Evolutionary conservation across 2,797 vertebrate genomes (phyloP), one percentile per base, ranked within the genome.

Genomic region (Selene dorsalis): DNA sequence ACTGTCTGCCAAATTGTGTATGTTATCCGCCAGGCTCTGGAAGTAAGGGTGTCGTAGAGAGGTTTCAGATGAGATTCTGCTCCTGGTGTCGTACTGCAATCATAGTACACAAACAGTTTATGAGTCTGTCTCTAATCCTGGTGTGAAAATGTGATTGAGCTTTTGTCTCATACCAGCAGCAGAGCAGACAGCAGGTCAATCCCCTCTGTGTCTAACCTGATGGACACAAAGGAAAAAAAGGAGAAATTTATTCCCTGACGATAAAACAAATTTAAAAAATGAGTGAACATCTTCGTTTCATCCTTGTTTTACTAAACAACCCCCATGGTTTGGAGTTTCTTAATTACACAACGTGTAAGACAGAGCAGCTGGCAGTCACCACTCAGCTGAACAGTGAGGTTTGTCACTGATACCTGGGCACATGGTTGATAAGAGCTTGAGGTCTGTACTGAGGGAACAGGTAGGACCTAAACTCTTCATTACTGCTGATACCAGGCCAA

Each of bases 1-100:
- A 99, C 98, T 99, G 91, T 99, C 97, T 28, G 96, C 89, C 64
- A 99, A 92, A 71, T 96, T 95, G 69, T 96, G 96, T 59, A 98
- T 94, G 0, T 88, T 91, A 60, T 98, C 96, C 0, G 96, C 97
- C 80, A 99, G 92, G 79, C 94, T 94, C 79, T 87, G 94, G 94
- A 98, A 99, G 93, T 99, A 98, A 0, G 95, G 61, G 62, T 98
- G 96, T 38, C n/a, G 94, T 74, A 97, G 92, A 57, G 97, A 95
- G 0, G 87, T 91, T 87, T 97, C 97, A 2, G 97, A 94, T 0
- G 96, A 95, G 38, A 95, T 90, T 64, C 98, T 93, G 45, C 88
- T 87, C 88, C 93, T 96, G 82, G 95, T 96, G 88, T 98, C 95
- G 1, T 96, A 99, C 95, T 95, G 86, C 18, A 85, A 63, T 24